Percentiles rank a stretch among this genome's conserved stretches.
These are phyloP conservation scores for Oreochromis tanganicae DNA, from an alignment of 2,113 vertebrate species.

Conservation along the genomic window DNA sequence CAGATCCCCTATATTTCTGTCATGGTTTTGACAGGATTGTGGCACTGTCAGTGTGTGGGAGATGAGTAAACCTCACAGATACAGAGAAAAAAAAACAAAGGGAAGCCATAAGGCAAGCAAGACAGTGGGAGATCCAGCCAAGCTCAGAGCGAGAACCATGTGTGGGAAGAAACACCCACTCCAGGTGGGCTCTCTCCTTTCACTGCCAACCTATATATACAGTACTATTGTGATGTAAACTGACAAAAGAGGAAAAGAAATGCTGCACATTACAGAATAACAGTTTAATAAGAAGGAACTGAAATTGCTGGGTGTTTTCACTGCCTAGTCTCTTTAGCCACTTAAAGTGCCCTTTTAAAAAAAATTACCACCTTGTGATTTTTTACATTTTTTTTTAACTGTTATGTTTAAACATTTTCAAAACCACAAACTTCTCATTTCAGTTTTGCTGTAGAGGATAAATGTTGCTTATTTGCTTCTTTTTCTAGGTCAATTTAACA, in stretches of 20 bases:
- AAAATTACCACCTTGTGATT: not conserved
- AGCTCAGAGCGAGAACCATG: conserved; percentile 32
- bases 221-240: not conserved
- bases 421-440: not conserved
- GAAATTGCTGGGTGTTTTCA: not conserved
- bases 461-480: not conserved
- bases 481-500: not conserved
- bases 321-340: not conserved
- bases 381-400: not conserved
- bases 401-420: not conserved
- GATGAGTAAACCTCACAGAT: conserved; percentile 17
- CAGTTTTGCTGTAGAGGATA: not conserved
- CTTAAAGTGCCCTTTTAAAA: not conserved
- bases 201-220: not conserved
- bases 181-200: conserved; percentile 33
- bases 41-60: conserved; percentile 16
- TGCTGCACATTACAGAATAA: not conserved
- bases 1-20: not conserved
- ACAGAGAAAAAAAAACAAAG: conserved; percentile 20
- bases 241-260: not conserved
- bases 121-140: conserved; percentile 2
- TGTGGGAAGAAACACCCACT: conserved; percentile 61
- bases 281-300: not conserved
- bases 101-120: conserved; percentile 5
- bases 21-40: conserved; percentile 6